Evolutionary conservation across 2,888 invertebrate genomes (phyloP).

Genomic region (Polydrusus pterygomalis): DNA sequence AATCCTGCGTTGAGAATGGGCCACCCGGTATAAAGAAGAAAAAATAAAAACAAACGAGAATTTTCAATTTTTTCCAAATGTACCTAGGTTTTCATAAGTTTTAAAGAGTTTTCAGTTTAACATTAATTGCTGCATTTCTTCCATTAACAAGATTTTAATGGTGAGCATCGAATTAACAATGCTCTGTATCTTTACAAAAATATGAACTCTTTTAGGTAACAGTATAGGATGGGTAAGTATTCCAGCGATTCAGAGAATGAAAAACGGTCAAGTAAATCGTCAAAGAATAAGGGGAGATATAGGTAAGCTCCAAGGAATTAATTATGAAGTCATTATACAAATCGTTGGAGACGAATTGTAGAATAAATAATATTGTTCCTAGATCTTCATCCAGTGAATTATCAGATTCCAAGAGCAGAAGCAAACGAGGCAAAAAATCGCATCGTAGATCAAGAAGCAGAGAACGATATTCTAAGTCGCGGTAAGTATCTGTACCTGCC

Average conservation of each 20-base stretch:
- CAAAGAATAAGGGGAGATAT: slow-evolving; percentile 67
- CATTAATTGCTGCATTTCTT: no score
- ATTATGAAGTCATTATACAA: slow-evolving; percentile 18
- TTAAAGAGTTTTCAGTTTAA: no score
- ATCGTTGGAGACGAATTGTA: slow-evolving; percentile 26
- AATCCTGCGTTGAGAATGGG: no score
- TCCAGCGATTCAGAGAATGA: slow-evolving; percentile 71
- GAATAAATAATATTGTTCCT: slow-evolving; percentile 40
- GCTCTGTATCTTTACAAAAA: no score
- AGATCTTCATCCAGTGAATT: slow-evolving; percentile 69
- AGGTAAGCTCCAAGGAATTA: slow-evolving; percentile 65
- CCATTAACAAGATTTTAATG: no score
- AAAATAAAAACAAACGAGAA: no score
- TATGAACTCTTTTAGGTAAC: slow-evolving; percentile 4
- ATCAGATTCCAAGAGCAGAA: slow-evolving; percentile 62
- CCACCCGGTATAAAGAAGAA: no score
- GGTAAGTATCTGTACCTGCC: slow-evolving; percentile 55
- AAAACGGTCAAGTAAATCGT: slow-evolving; percentile 67
- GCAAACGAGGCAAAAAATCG: slow-evolving; percentile 57
- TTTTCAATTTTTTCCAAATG: no score
- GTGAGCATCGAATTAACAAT: no score
- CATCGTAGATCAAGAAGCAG: slow-evolving; percentile 64
- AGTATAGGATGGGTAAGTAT: slow-evolving; percentile 70
- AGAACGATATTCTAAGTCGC: slow-evolving; percentile 65
- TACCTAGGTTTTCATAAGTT: no score